Evolutionary conservation across 2,888 invertebrate genomes (phyloP).

Genomic region (Leptinotarsa juncta): DNA sequence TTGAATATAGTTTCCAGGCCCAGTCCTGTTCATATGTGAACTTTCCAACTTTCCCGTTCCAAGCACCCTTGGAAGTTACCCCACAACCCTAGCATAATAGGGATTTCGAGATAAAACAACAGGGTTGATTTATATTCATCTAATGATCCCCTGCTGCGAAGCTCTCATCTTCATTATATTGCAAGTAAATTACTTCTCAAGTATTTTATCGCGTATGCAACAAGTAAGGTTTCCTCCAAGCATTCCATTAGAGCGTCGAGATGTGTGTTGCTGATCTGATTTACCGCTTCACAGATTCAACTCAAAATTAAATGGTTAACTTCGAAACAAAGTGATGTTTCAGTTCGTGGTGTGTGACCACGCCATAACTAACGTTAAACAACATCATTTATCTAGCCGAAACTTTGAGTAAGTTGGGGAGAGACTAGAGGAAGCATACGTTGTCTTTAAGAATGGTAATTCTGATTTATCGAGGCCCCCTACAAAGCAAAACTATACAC

Average conservation of each 20-base stretch:
- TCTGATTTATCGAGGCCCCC: too few species aligned
- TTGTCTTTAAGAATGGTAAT: background rate
- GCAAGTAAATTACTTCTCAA: conserved; percentile 8
- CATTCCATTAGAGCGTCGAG: conserved; percentile 18
- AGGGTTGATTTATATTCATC: conserved; percentile 16
- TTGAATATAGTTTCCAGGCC: background rate
- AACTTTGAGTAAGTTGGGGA: background rate
- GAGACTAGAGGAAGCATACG: background rate
- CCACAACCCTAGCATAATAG: background rate
- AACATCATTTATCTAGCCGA: conserved; percentile 10
- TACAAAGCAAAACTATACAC: too few species aligned
- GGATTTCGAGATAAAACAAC: background rate
- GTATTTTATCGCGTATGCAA: conserved; percentile 19
- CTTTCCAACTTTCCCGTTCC: too few species aligned
- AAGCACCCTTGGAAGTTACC: background rate
- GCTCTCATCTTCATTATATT: conserved; percentile 8
- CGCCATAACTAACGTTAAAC: conserved; percentile 13
- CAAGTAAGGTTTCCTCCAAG: conserved; percentile 8
- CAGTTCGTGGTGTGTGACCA: conserved; percentile 13
- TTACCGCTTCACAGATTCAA: conserved; percentile 16
- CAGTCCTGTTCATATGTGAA: background rate
- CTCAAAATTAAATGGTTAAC: conserved; percentile 25
- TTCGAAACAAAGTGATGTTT: conserved; percentile 22
- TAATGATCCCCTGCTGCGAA: conserved; percentile 3
- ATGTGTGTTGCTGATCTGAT: conserved; percentile 17